Evolutionary conservation across 2,797 vertebrate genomes (phyloP), one percentile per base, ranked within the genome.

Genomic region (Onychomys torridus): DNA sequence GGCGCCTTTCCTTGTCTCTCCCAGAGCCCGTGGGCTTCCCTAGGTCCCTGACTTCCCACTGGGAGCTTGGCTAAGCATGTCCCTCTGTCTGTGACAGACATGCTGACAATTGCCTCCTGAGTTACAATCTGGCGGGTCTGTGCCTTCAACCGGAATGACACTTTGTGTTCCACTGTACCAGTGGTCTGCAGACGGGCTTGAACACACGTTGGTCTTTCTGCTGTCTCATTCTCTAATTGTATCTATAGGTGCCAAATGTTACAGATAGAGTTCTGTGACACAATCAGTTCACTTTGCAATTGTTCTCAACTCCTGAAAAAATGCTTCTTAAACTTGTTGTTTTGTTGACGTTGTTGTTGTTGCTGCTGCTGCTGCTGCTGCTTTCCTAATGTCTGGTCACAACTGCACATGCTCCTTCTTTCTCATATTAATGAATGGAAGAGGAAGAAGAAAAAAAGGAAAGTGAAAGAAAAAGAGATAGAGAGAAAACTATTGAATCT

Each of bases 251-350:
- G 32, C 57, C 43, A 92, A 92, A 8, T 77, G 61, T 82, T 86
- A 63, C 16, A 93, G 82, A 82, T 21, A 93, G 63, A 27, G 52
- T 40, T 92, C 93, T 91, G 12, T 34, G 79, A 85, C 84, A 97
- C 9, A 34, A 78, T 90, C 79, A 65, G 32, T 89, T 92, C 46
- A 86, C 76, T 93, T 86, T 23, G 46, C 17, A 84, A 27, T 88
- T 77, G 32, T 52, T 76, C 11, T 63, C 73, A 89, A 89, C 49
- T 29, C 16, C 52, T 83, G 27, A 87, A 89, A 90, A 91, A 21
- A 12, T 49, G 12, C 43, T 77, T 77, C 76, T 19, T 49, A 49
- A 77, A 49, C 29, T n/a, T n/a, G n/a, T n/a, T n/a, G n/a, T n/a
- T n/a, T n/a, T n/a, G n/a, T n/a, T n/a, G n/a, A n/a, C n/a, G n/a